Evolutionary conservation across 2,888 invertebrate genomes (phyloP), one percentile per base, ranked within the genome.

Genomic region (Xestia c-nigrum): DNA sequence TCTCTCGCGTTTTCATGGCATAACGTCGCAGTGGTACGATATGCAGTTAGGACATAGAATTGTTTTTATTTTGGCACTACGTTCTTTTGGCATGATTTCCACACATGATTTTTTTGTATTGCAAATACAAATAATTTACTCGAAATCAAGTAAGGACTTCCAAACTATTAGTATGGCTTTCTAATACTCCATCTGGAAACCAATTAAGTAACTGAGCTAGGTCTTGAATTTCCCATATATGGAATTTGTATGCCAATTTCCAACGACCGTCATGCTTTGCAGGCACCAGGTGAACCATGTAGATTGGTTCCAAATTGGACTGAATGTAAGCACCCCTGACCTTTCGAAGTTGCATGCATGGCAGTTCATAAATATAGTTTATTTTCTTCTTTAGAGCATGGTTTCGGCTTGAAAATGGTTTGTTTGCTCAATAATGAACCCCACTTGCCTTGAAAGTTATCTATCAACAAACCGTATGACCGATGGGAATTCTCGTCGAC

Each of bases 271-370:
- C 78, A 81, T 61, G 74, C 64, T 50, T 69, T n/a, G 78, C 63
- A 78, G 50, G 64, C 65, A 64, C 66, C 70, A 71, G 66, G 69
- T 72, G 74, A 47, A 46, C 78, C 85, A 73, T 75, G 66, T 38
- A 84, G 67, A 85, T 85, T 81, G 72, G 74, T 71, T 78, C 68
- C 47, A 61, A 85, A 83, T 83, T 83, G 84, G 69, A 72, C 70
- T 31, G 72, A 65, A 69, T 74, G 40, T 31, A 68, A 73, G 31
- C 47, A 55, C 19, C n/a, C 14, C 24, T 59, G 43, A 31, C 40
- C 61, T 50, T 68, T 21, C 0, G 3, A 9, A 71, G 47, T 16
- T 5, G 5, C 16, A 55, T 24, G 9, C 14, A 43, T 24, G n/a
- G 0, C 4, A 43, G 2, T 9, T 63, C 31, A 47, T 16, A 10